Base-by-base conservation (phyloP, 2,888 invertebrate species). In the Plagodis dolabraria region DNA sequence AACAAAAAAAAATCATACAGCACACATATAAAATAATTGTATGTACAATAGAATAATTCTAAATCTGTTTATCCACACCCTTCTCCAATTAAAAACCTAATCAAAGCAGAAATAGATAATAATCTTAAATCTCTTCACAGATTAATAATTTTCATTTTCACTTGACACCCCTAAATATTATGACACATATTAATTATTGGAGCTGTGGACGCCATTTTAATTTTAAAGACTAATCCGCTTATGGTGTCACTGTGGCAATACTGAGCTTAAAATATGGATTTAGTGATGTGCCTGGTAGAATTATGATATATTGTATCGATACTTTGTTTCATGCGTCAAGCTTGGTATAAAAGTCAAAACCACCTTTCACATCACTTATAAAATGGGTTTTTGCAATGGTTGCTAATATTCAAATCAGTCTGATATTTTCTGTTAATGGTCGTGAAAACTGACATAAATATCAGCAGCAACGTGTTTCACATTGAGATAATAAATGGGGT, bases 191-290 rank as follows among this genome's bases (percentile, higher is more conserved):
- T 89, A 90, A 91, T 89, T 89, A 88, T 76, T 64, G 64, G 62
- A 65, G 60, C 67, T 66, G 76, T 73, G 72, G 68, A 49, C 70
- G 82, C 85, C 85, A 85, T 89, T 91, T 90, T 88, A 86, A 88
- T 89, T 90, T 89, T 80, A 76, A 80, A 81, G 70, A 72, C 71
- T 89, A 91, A 92, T 87, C 90, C 87, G 86, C 90, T 91, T 91
- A 87, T 77, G 65, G 75, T 72, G 71, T 74, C 71, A 72, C 72
- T 75, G 47, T 56, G 60, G 67, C 77, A 79, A 74, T 79, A 69
- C 71, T 64, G 73, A 77, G 74, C 81, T 83, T 79, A 80, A 86
- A 86, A 85, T 80, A 77, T 75, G 57, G 54, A 68, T 49, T 48
- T 80, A 87, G 87, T 75, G 87, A 69, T 79, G 87, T 61, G 61